These are phyloP conservation scores for Hemithea aestivaria DNA, from an alignment of 2,888 invertebrate species.

Conservation along the genomic window DNA sequence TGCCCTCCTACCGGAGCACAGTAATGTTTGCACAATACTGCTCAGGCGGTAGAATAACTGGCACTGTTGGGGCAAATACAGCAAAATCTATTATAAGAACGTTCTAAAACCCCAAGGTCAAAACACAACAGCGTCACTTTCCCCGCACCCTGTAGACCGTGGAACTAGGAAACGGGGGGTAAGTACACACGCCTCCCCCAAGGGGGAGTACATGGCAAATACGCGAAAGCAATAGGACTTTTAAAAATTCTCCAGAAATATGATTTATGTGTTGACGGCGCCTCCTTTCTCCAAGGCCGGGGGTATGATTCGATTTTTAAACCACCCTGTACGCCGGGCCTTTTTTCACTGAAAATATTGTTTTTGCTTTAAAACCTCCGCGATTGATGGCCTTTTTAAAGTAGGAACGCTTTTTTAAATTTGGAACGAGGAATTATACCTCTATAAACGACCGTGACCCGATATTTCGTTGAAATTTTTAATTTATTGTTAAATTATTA, in stretches of 20 bases:
- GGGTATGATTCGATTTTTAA: constrained; percentile 78
- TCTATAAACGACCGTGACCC: no score
- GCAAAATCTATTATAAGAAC: no score
- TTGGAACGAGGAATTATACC: no score
- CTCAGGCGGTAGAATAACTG: no score
- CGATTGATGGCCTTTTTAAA: constrained; percentile 24
- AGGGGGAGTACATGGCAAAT: constrained; percentile 78
- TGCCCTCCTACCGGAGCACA: no score
- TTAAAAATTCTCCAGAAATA: constrained; percentile 80
- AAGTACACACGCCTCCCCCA: constrained; percentile 68
- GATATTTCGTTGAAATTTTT: no score
- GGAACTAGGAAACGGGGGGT: constrained; percentile 78
- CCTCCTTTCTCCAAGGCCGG: constrained; percentile 74
- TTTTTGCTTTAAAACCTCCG: constrained; percentile 36
- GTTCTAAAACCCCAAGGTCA: constrained; percentile 35
- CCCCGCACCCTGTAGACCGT: constrained; percentile 47
- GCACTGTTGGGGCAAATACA: no score
- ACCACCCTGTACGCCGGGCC: constrained; percentile 58
- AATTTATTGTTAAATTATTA: no score
- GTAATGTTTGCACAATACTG: no score
- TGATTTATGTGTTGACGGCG: constrained; percentile 79
- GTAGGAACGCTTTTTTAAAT: background rate
- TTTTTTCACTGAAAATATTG: constrained; percentile 46
- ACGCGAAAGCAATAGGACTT: constrained; percentile 80
- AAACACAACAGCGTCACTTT: constrained; percentile 24